These are phyloP conservation scores for Aix galericulata DNA, from an alignment of 2,113 vertebrate species.

Conservation along the genomic window DNA sequence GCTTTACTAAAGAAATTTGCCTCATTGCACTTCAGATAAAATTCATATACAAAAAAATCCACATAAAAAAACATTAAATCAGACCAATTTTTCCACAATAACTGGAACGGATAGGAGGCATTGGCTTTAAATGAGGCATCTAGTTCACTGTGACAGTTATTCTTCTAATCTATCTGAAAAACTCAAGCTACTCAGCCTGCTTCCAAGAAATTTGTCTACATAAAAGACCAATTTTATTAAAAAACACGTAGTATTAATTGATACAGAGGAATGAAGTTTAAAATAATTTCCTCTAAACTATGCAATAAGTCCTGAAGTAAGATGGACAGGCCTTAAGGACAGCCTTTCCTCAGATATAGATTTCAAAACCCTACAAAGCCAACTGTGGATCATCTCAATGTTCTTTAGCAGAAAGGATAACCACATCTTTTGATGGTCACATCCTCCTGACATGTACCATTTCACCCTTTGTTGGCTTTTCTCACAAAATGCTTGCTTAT, in stretches of 20 bases:
- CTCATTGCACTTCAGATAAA: rapidly evolving
- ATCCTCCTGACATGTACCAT: neutral
- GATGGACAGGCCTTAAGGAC: neutral
- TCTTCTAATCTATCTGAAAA: neutral
- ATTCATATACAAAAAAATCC: neutral
- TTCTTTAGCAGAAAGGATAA: neutral
- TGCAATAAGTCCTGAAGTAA: neutral
- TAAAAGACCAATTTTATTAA: neutral
- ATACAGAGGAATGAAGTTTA: neutral
- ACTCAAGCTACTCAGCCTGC: neutral
- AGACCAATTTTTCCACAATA: neutral
- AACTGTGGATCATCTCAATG: neutral
- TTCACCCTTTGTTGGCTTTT: neutral
- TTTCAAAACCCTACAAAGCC: neutral
- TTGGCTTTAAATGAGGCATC: neutral
- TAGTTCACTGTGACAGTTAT: neutral
- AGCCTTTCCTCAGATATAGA: neutral
- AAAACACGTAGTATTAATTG: neutral
- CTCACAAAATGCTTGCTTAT: neutral
- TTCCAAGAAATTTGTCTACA: neutral
- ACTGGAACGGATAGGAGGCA: neutral
- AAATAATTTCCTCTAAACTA: neutral
- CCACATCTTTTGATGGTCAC: neutral
- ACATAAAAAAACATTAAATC: neutral
- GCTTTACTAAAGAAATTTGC: neutral